These are phyloP conservation scores for Lepidochrysops patricia DNA, from an alignment of 2,888 invertebrate genomes.

Conservation along the genomic window DNA sequence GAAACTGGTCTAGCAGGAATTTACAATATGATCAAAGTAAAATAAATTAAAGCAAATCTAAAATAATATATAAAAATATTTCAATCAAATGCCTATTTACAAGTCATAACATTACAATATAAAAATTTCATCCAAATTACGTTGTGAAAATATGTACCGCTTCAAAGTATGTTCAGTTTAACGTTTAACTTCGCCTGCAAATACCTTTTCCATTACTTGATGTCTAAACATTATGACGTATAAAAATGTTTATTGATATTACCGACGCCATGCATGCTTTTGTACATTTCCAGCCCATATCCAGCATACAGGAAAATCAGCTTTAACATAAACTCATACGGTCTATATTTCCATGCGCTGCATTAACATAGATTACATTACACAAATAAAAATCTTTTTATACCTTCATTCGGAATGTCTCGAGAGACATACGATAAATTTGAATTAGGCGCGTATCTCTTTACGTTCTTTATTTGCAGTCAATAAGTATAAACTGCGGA, in stretches of 20 bases:
- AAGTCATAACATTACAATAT: not conserved
- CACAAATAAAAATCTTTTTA: slow-evolving; percentile 10
- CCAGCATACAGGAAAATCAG: not conserved
- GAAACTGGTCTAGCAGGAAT: too few relatives aligned
- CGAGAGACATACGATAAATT: slow-evolving; percentile 9
- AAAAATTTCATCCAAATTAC: not conserved
- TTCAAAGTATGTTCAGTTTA: not conserved
- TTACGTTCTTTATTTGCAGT: not conserved
- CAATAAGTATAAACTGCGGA: not conserved
- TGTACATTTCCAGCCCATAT: not conserved
- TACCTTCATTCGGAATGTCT: slow-evolving; percentile 1
- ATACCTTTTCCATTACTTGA: not conserved
- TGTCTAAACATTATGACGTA: slow-evolving; percentile 1
- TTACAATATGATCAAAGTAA: too few relatives aligned
- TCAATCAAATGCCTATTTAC: too few relatives aligned
- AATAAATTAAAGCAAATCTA: too few relatives aligned
- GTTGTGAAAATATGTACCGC: not conserved
- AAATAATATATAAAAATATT: too few relatives aligned
- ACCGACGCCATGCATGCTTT: not conserved
- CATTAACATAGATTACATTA: not conserved
- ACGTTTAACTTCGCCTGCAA: not conserved
- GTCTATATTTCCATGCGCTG: not conserved
- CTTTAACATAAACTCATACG: not conserved
- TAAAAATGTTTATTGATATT: slow-evolving; percentile 10
- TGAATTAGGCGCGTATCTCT: not conserved